phyloP scores from a whole-genome alignment of 2,888 invertebrate genomes.

The Keiferia lycopersicella region DNA sequence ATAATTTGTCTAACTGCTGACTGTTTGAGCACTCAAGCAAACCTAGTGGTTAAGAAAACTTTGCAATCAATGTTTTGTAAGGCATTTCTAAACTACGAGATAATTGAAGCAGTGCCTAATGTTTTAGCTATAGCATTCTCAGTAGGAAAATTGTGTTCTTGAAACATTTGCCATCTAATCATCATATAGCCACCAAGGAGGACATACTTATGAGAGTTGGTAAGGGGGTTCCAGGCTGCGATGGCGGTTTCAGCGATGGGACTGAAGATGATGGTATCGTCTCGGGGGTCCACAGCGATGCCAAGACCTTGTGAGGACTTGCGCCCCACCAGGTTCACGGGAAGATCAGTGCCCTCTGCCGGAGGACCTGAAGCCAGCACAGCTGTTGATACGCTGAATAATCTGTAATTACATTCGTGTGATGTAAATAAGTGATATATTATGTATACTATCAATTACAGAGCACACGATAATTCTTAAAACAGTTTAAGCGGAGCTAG shows the following conservation, averaged over 20 bases:
- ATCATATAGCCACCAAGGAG: neutral
- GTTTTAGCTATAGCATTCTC: too few relatives aligned
- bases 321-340: constrained; percentile 88
- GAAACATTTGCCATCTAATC: too few relatives aligned
- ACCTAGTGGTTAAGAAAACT: neutral
- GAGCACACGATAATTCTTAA: too few relatives aligned
- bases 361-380: constrained; percentile 87
- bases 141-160: constrained; percentile 2
- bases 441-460: too few relatives aligned
- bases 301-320: constrained; percentile 93
- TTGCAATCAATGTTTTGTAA: constrained; percentile 6
- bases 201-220: constrained; percentile 79
- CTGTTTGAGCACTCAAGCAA: too few relatives aligned
- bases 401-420: constrained; percentile 57
- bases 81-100: neutral
- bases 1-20: too few relatives aligned
- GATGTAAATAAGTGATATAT: too few relatives aligned
- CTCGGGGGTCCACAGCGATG: constrained; percentile 85
- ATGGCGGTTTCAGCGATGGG: constrained; percentile 90
- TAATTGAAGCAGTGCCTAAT: too few relatives aligned
- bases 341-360: constrained; percentile 85
- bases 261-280: constrained; percentile 88
- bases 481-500: too few relatives aligned
- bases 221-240: constrained; percentile 89
- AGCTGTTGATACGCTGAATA: constrained; percentile 89